Base-by-base conservation (phyloP, 2,113 vertebrate genomes). In the Coregonus clupeaformis region DNA sequence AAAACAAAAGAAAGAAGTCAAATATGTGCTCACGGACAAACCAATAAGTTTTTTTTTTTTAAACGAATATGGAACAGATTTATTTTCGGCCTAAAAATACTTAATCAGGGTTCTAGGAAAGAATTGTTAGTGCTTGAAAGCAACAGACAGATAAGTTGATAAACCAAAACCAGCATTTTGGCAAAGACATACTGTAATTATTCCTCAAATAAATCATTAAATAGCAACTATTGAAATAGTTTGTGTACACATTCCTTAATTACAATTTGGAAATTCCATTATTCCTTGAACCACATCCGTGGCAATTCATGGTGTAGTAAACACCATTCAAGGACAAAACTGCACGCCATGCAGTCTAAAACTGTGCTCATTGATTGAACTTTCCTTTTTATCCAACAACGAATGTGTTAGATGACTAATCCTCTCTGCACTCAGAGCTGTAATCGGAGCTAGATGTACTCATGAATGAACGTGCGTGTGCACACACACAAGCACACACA, bases 381-480 rank as follows among this genome's bases (percentile, higher is more conserved):
- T 72, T 74, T 22, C 16, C 32, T 69, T 20, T 73, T 42, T 82
- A 78, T 66, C 67, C 85, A 71, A 81, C n/a, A 29, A 6, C 42
- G 60, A 55, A 69, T 79, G 69, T 80, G 72, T 70, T 71, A 12
- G 49, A 76, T 76, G 75, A 80, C 69, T 74, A 69, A 80, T 81
- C 82, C 77, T 75, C 30, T 32, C 72, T 80, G 63, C 66, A 73
- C 80, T 71, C 74, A 30, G n/a, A 76, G 80, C 63, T 70, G 71
- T 22, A 60, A 18, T 16, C 68, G 63, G 47, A 74, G 76, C 63
- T 11, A 81, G 49, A 87, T 79, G 81, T 86, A 84, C 88, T 86
- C 82, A 83, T 89, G 85, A 91, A 91, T 89, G 83, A 91, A 88
- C 87, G 85, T 11, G 36, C 0, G 9, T 5, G 6, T 29, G 29